Base-by-base conservation (phyloP, 2,888 invertebrate species). In the Eumacrocentrus americanus region DNA sequence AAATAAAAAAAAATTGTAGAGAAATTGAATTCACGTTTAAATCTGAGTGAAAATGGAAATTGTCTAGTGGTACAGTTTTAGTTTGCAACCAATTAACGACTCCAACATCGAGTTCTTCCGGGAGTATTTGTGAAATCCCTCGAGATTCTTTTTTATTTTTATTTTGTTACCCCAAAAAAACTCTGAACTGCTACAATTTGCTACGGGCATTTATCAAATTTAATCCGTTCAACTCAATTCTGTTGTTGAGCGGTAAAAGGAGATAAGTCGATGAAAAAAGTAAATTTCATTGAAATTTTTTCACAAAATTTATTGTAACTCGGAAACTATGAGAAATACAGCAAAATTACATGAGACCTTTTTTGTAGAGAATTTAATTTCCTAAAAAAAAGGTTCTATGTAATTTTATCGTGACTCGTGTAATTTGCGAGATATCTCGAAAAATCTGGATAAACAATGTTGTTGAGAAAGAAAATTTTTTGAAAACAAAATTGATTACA, bases 51-150 rank as follows among this genome's bases (percentile, higher is more conserved):
- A 46, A 46, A 23, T 23, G 12, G 14, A 46, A 46, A 46, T 23
- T 46, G 23, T 4, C 22, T 7, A 1, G 6, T 3, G n/a, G 23
- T 11, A 78, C 72, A 72, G 77, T 61, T 29, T 29, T 9, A 9
- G 29, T 9, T 29, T 29, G 29, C 29, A 29, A 29, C 4, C 29
- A 9, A 29, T 29, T 29, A 29, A 29, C 29, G 9, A 29, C 4
- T 29, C 29, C 5, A 29, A 29, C 29, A 9, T 29, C 9, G 29
- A 29, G 9, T 29, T 29, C 29, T 29, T 29, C 9, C 9, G 5
- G 29, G 9, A 29, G 9, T 29, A 29, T 29, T 29, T 29, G 9
- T 29, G 4, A 6, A 9, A 29, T 29, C 29, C 5, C 5, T 29
- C 29, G 29, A 29, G 29, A 29, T 29, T 29, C 9, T 29, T 29